Percentiles rank a stretch among this genome's conserved stretches.
Evolutionary conservation across 2,888 invertebrate species (phyloP).

Genomic region (Pammene fasciana): DNA sequence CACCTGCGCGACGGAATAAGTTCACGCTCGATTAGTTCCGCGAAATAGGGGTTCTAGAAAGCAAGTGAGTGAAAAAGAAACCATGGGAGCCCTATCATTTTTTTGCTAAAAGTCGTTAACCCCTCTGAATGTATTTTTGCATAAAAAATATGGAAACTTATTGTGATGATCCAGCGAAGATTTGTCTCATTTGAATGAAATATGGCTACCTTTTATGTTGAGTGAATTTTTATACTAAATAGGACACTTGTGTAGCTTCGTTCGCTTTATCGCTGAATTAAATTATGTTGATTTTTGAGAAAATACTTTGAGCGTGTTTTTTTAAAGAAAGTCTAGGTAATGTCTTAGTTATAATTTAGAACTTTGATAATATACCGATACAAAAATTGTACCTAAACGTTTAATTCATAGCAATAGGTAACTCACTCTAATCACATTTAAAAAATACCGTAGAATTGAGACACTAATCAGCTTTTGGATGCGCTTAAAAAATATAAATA

Average conservation of each 20-base stretch:
- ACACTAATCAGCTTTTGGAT: too few species aligned
- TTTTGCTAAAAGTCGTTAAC: slow-evolving; percentile 20
- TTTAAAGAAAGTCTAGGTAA: background rate
- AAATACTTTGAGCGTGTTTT: background rate
- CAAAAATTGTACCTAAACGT: background rate
- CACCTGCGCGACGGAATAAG: slow-evolving; percentile 28
- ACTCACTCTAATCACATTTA: too few species aligned
- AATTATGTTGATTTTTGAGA: background rate
- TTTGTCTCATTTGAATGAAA: slow-evolving; percentile 29
- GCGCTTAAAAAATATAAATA: too few species aligned
- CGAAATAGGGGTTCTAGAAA: slow-evolving; percentile 26
- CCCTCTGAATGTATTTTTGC: slow-evolving; percentile 12
- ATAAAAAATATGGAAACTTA: slow-evolving; percentile 18
- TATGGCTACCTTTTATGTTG: slow-evolving; percentile 14
- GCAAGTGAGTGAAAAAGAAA: slow-evolving; percentile 22
- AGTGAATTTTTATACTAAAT: slow-evolving; percentile 8
- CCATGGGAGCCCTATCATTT: slow-evolving; percentile 3
- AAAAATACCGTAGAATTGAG: too few species aligned
- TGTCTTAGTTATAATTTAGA: background rate
- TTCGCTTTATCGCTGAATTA: slow-evolving; percentile 8
- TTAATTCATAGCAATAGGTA: too few species aligned
- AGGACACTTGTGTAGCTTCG: background rate
- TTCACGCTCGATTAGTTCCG: slow-evolving; percentile 20
- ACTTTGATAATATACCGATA: background rate
- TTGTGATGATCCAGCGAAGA: slow-evolving; percentile 20